Conservation (phyloP, 2,113 vertebrate genomes). For the Stictonetta naevosa region DNA sequence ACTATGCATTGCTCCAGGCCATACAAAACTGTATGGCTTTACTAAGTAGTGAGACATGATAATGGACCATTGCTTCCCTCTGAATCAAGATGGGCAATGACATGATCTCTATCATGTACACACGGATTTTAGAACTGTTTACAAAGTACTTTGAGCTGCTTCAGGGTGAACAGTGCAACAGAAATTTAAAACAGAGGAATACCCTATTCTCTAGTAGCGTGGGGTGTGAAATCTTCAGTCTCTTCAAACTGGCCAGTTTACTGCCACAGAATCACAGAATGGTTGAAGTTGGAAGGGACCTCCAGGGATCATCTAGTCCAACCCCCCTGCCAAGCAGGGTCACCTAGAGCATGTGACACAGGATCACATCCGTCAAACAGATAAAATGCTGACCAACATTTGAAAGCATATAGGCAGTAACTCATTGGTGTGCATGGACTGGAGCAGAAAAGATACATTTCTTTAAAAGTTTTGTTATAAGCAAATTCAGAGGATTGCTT, state of each 20-base stretch:
- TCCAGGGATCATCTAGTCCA: no score
- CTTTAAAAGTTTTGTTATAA: not conserved
- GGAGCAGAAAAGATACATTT: not conserved
- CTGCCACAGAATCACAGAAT: not conserved
- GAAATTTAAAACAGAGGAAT: not conserved
- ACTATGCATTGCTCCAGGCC: not conserved
- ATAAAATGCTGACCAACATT: not conserved
- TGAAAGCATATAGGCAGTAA: not conserved
- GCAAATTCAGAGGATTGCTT: not conserved
- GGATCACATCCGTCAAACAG: not conserved
- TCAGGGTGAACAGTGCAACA: not conserved
- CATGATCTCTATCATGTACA: accelerated
- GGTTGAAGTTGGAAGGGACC: no score
- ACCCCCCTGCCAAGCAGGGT: no score
- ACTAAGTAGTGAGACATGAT: not conserved
- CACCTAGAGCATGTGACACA: no score
- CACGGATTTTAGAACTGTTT: not conserved
- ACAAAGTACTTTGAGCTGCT: not conserved
- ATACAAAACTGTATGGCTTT: not conserved
- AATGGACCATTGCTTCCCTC: accelerated
- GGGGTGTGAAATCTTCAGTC: not conserved
- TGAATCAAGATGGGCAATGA: not conserved
- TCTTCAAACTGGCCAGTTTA: not conserved
- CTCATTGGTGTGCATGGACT: not conserved
- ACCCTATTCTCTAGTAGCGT: not conserved